Evolutionary conservation across 2,113 vertebrate species (phyloP).

Genomic region (Cryptomyrus ogoouensis): DNA sequence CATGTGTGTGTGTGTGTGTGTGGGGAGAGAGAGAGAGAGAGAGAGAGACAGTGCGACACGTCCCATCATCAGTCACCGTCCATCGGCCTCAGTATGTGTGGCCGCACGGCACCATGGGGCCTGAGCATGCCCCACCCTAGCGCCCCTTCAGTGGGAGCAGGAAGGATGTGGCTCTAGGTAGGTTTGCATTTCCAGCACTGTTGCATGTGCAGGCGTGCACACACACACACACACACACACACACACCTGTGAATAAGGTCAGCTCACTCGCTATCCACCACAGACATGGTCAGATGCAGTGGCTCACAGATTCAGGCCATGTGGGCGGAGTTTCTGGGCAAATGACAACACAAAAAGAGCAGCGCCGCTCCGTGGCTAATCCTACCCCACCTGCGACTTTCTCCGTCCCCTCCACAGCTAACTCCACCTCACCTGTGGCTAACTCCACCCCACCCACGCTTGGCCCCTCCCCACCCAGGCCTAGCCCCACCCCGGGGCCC

Average conservation of each 20-base stretch:
- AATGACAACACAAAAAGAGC: slow-evolving; percentile 20
- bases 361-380: background rate
- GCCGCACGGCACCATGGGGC: background rate
- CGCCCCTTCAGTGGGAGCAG: background rate
- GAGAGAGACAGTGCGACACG: background rate
- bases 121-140: background rate
- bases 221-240: background rate
- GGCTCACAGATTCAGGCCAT: background rate
- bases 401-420: background rate
- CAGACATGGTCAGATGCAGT: background rate
- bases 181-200: background rate
- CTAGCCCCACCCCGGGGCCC: background rate
- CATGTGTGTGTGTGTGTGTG: background rate
- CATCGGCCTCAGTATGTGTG: background rate
- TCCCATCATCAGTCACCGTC: background rate
- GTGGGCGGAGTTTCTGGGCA: slow-evolving; percentile 21
- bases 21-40: background rate
- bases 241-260: background rate
- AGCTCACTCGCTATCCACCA: slow-evolving; percentile 16
- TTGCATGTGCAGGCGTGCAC: background rate
- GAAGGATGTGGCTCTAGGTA: background rate
- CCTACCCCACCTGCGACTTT: background rate
- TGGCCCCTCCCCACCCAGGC: background rate
- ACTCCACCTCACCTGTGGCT: background rate
- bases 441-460: background rate